Conservation (phyloP, 2,797 vertebrate species). For the Vireo griseus region DNA sequence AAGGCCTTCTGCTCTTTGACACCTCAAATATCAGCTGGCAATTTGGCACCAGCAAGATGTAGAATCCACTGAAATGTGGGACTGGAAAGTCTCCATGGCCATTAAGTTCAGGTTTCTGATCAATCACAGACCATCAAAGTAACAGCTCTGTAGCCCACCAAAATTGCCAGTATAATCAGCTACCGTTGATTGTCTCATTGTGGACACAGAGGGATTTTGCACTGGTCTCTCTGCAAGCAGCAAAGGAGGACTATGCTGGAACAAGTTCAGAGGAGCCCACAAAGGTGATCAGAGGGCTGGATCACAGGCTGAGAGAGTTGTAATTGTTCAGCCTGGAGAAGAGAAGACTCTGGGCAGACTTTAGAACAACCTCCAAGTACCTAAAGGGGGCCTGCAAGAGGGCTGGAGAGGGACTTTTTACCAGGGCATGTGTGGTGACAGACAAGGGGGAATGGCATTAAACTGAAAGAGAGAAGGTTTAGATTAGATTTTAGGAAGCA, state of each 20-base stretch:
- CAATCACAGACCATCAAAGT: not conserved
- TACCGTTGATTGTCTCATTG: not conserved
- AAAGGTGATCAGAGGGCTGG: not conserved
- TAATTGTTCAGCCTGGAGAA: not conserved
- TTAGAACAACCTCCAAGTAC: not conserved
- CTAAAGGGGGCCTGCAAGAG: not conserved
- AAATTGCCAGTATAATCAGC: not conserved
- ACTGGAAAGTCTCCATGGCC: not conserved
- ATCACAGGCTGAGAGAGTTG: not conserved
- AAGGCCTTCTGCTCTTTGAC: not conserved
- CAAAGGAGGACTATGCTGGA: not conserved
- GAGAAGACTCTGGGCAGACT: not conserved
- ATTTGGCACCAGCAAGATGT: not conserved
- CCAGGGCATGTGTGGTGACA: not conserved
- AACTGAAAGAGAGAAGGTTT: not conserved
- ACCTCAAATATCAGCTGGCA: not conserved
- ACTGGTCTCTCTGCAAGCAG: not conserved
- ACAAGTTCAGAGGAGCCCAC: not conserved
- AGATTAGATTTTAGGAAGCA: not conserved
- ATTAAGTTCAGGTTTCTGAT: not conserved
- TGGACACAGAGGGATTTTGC: not conserved
- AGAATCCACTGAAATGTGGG: not conserved
- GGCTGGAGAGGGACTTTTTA: not conserved
- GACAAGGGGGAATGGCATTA: not conserved
- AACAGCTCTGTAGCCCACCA: not conserved